phyloP scores from a whole-genome alignment of 2,888 invertebrate species.

The Pheosia gnoma region DNA sequence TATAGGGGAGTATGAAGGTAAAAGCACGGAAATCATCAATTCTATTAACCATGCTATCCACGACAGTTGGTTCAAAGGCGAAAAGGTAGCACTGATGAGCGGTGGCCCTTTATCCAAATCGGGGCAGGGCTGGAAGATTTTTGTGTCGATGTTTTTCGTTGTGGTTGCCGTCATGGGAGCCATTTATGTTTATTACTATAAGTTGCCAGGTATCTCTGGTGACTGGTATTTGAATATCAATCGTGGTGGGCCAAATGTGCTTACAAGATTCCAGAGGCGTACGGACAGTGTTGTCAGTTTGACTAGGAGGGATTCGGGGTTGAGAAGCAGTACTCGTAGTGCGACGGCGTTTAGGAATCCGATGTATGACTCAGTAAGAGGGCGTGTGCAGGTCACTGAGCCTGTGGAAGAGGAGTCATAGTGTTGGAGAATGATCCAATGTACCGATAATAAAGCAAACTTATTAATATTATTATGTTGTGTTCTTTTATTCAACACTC shows the following conservation, averaged over 20 bases:
- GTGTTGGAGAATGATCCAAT: not conserved
- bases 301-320: slow-evolving; percentile 66
- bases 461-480: not conserved
- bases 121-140: slow-evolving; percentile 62
- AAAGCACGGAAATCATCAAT: slow-evolving; percentile 60
- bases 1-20: slow-evolving; percentile 62
- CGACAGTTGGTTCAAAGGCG: slow-evolving; percentile 52
- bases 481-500: not conserved
- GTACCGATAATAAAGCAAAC: not conserved
- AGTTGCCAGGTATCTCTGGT: slow-evolving; percentile 42
- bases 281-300: slow-evolving; percentile 74
- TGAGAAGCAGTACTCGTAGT: slow-evolving; percentile 48
- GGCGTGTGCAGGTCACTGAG: slow-evolving; percentile 60
- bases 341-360: slow-evolving; percentile 74
- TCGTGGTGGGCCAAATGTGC: slow-evolving; percentile 39
- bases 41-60: slow-evolving; percentile 52
- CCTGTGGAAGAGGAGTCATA: slow-evolving; percentile 51
- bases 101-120: slow-evolving; percentile 61
- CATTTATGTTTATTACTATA: slow-evolving; percentile 69
- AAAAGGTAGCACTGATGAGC: slow-evolving; percentile 53
- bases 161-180: slow-evolving; percentile 55
- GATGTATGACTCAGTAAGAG: slow-evolving; percentile 70
- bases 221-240: slow-evolving; percentile 41
- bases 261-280: slow-evolving; percentile 64
- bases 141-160: slow-evolving; percentile 64